phyloP scores from a whole-genome alignment of 2,113 vertebrate genomes.

The Engraulis encrasicolus region DNA sequence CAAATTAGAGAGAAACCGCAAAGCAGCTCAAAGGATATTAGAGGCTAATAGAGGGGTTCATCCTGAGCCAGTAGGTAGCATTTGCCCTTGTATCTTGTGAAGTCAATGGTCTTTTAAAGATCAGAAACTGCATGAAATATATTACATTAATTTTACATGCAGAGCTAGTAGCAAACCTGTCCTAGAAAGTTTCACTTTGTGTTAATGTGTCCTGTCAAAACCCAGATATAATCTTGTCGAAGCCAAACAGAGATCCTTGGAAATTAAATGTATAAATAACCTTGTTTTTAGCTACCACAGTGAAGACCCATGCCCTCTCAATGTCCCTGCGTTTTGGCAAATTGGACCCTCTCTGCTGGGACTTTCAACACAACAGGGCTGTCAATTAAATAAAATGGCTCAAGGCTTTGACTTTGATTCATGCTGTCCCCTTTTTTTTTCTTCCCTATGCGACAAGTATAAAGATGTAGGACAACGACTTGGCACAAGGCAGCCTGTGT shows the following conservation, averaged over 20 bases:
- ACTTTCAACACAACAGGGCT: conserved; percentile 1
- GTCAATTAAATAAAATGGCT: conserved; percentile 20
- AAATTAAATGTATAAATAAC: conserved; percentile 21
- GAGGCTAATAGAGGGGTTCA: no score
- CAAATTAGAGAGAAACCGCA: conserved; percentile 2
- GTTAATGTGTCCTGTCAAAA: neutral
- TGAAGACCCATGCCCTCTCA: neutral
- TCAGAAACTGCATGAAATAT: neutral
- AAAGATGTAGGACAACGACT: conserved; percentile 8
- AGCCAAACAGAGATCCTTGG: conserved; percentile 1
- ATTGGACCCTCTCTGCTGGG: conserved; percentile 10
- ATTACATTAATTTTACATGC: neutral
- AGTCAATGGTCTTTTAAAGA: neutral
- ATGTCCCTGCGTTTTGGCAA: conserved; percentile 10
- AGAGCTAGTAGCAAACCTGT: neutral
- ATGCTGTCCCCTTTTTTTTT: neutral
- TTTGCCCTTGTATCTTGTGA: neutral
- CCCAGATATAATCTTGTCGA: conserved; percentile 6
- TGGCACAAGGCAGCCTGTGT: neutral
- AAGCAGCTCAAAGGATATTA: neutral
- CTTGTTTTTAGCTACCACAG: neutral
- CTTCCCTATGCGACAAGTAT: neutral
- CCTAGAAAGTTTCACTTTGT: conserved; percentile 9
- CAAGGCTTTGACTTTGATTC: conserved; percentile 19
- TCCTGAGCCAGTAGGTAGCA: neutral